These are phyloP conservation scores for Ridgeia piscesae DNA, from an alignment of 1,140 invertebrate genomes.

Conservation along the genomic window DNA sequence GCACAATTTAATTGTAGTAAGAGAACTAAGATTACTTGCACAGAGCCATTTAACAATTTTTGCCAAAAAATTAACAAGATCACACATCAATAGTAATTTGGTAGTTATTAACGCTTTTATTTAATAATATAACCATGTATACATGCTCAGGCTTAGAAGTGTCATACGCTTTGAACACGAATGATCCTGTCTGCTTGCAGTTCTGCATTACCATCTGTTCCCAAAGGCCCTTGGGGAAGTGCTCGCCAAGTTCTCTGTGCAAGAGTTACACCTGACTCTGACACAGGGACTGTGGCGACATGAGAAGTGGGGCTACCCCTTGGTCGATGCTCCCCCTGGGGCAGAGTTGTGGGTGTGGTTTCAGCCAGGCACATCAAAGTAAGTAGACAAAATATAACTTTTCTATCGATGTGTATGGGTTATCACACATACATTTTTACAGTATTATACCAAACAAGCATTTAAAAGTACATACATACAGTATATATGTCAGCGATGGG, in stretches of 20 bases:
- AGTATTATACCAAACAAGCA: constrained; percentile 9
- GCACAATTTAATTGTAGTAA: too few species aligned
- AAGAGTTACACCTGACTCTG: constrained; percentile 87
- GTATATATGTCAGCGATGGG: too few species aligned
- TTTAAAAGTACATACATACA: background rate
- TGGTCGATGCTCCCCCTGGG: constrained; percentile 83
- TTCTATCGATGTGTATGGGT: too few species aligned
- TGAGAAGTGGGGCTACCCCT: constrained; percentile 87
- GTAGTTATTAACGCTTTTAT: too few species aligned
- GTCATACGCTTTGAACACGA: background rate
- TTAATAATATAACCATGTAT: too few species aligned
- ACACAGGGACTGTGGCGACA: constrained; percentile 93
- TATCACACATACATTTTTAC: background rate
- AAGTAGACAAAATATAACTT: constrained; percentile 34
- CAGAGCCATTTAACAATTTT: too few species aligned
- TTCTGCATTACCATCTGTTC: constrained; percentile 80
- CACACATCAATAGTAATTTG: too few species aligned
- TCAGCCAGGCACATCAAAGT: constrained; percentile 61
- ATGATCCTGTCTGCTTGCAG: constrained; percentile 17
- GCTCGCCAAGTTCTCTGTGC: constrained; percentile 78
- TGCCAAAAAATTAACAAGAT: too few species aligned
- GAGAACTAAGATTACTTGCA: too few species aligned
- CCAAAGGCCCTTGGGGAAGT: constrained; percentile 88
- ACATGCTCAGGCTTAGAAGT: too few species aligned
- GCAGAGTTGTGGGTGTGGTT: constrained; percentile 95